A percentile compares a stretch with the other conserved stretches of the same genome.
These are phyloP conservation scores for Amphilophus citrinellus DNA, from an alignment of 2,113 vertebrate genomes.

Conservation along the genomic window DNA sequence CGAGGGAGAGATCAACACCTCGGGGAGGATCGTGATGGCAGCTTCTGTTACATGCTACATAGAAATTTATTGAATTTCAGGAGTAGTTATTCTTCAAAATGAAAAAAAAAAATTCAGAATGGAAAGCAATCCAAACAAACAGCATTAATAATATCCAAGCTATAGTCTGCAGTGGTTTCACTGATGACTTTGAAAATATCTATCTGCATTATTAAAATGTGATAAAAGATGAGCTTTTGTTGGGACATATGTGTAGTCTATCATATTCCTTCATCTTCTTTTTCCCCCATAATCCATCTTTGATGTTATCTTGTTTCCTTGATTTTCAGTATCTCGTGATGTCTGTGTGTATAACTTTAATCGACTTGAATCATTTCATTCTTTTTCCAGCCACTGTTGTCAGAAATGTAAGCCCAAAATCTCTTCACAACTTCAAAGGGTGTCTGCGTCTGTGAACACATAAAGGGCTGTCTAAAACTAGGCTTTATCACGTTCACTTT, in stretches of 20 bases:
- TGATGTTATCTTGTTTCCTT: slow-evolving; percentile 54
- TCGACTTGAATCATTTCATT: slow-evolving; percentile 52
- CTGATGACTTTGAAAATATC: not conserved
- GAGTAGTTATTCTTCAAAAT: too few relatives aligned
- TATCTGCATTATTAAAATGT: not conserved
- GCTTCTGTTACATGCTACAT: not conserved
- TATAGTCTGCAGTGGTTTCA: not conserved
- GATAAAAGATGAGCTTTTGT: not conserved
- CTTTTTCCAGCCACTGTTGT: slow-evolving; percentile 58
- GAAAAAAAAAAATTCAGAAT: not conserved
- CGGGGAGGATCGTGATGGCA: not conserved
- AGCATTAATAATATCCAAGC: slow-evolving; percentile 5
- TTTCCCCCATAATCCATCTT: slow-evolving; percentile 13
- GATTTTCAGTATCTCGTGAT: slow-evolving; percentile 53
- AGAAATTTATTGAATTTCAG: too few relatives aligned
- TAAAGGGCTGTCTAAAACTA: slow-evolving; percentile 68
- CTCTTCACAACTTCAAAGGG: slow-evolving; percentile 69
- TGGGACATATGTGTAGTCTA: slow-evolving; percentile 11
- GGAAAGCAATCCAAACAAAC: not conserved
- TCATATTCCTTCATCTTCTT: slow-evolving; percentile 9
- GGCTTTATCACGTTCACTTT: slow-evolving; percentile 62
- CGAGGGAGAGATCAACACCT: not conserved
- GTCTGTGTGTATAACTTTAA: slow-evolving; percentile 61
- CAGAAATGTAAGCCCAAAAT: slow-evolving; percentile 67
- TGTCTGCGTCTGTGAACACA: slow-evolving; percentile 68